Percentiles rank a stretch among this genome's conserved stretches.
phyloP scores from a whole-genome alignment of 2,888 invertebrate genomes.

The Parnassius smintheus region DNA sequence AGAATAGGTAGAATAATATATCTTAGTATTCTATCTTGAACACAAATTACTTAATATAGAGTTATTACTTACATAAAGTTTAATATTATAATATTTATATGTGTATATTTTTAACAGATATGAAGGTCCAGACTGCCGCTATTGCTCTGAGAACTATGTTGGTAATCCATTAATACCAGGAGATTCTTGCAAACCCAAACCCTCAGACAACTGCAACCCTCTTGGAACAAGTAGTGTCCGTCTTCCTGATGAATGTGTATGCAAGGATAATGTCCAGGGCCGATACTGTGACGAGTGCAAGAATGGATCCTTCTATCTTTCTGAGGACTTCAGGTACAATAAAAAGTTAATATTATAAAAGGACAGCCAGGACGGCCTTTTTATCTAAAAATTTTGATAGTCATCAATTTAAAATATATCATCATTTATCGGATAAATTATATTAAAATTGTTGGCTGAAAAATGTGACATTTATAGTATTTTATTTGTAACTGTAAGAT shows the following conservation, averaged over 20 bases:
- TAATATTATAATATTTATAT: neutral
- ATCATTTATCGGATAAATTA: too few species aligned
- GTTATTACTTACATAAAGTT: too few species aligned
- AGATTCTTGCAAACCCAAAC: constrained; percentile 83
- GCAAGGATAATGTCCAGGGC: constrained; percentile 86
- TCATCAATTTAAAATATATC: too few species aligned
- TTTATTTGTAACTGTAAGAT: too few species aligned
- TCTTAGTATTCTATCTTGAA: too few species aligned
- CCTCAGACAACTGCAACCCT: constrained; percentile 83
- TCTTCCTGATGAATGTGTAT: constrained; percentile 63
- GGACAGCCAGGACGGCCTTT: too few species aligned
- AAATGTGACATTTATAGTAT: too few species aligned
- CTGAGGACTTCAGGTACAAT: constrained; percentile 75
- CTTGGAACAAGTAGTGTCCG: constrained; percentile 83
- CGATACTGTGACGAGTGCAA: constrained; percentile 93
- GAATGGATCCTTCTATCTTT: constrained; percentile 91
- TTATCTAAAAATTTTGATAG: too few species aligned
- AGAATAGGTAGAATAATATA: too few species aligned
- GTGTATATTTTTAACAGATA: constrained; percentile 53
- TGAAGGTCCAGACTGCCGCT: constrained; percentile 87
- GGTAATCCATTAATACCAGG: constrained; percentile 90
- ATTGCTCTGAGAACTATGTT: constrained; percentile 88
- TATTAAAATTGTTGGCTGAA: too few species aligned
- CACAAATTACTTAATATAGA: too few species aligned
- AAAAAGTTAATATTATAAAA: too few species aligned